phyloP scores from a whole-genome alignment of 2,113 vertebrate species.

The Corvus moneduloides region DNA sequence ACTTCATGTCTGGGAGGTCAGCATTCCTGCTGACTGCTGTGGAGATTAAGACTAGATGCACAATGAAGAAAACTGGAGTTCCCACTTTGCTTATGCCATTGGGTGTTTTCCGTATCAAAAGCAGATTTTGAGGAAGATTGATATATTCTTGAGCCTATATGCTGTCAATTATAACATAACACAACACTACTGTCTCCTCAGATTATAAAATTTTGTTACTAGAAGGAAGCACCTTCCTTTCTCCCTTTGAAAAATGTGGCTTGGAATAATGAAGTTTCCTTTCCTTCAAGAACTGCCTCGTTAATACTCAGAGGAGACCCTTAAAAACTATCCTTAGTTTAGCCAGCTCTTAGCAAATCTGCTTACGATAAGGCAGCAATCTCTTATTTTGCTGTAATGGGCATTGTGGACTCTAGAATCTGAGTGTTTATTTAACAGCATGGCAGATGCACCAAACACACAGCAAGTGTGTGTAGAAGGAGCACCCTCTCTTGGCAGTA shows the following conservation, averaged over 20 bases:
- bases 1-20: not conserved
- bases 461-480: not conserved
- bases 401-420: not conserved
- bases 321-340: not conserved
- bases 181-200: not conserved
- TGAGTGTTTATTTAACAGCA: not conserved
- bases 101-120: not conserved
- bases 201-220: not conserved
- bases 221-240: not conserved
- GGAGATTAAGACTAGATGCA: not conserved
- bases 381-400: not conserved
- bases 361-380: not conserved
- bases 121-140: not conserved
- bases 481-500: not conserved
- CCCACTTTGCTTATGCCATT: not conserved
- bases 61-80: not conserved
- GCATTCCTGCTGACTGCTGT: rapidly evolving
- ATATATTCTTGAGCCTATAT: not conserved
- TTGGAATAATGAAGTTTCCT: not conserved
- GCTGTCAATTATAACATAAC: not conserved
- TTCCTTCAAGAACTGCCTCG: not conserved
- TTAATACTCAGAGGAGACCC: not conserved
- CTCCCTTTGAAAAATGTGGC: not conserved
- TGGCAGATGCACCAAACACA: not conserved
- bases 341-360: not conserved